Percentiles rank a stretch among this genome's conserved stretches.
Evolutionary conservation across 2,113 vertebrate species (phyloP).

Genomic region (Anas platyrhynchos): DNA sequence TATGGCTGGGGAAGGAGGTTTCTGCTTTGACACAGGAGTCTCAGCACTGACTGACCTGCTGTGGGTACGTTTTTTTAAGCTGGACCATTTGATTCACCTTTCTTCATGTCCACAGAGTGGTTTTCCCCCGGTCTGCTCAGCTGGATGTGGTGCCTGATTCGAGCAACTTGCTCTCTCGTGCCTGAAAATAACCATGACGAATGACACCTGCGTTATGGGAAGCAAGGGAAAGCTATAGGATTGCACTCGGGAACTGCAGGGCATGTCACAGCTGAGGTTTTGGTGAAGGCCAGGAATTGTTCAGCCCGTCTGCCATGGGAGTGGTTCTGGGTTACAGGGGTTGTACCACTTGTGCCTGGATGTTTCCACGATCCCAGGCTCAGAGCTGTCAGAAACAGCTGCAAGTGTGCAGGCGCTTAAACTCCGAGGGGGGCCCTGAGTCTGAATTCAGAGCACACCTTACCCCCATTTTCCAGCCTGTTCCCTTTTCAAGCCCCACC

Average conservation of each 20-base stretch:
- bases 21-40: neutral
- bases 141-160: neutral
- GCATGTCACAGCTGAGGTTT: neutral
- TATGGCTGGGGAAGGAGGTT: neutral
- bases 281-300: neutral
- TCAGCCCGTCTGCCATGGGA: neutral
- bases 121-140: neutral
- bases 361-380: neutral
- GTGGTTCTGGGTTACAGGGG: neutral
- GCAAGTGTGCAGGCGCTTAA: neutral
- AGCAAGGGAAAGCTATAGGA: neutral
- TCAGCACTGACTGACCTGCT: neutral
- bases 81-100: neutral
- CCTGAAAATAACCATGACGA: neutral
- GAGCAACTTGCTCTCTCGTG: neutral
- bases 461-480: neutral
- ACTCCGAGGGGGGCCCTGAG: neutral
- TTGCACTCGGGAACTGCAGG: neutral
- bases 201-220: neutral
- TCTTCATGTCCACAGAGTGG: neutral
- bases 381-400: neutral
- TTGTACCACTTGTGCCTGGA: fast-evolving
- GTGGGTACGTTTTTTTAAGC: neutral
- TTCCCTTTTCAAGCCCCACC: neutral
- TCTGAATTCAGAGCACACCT: neutral